These are phyloP conservation scores for Sebastes wilsoni DNA, from an alignment of 2,797 vertebrate species.

Conservation along the genomic window DNA sequence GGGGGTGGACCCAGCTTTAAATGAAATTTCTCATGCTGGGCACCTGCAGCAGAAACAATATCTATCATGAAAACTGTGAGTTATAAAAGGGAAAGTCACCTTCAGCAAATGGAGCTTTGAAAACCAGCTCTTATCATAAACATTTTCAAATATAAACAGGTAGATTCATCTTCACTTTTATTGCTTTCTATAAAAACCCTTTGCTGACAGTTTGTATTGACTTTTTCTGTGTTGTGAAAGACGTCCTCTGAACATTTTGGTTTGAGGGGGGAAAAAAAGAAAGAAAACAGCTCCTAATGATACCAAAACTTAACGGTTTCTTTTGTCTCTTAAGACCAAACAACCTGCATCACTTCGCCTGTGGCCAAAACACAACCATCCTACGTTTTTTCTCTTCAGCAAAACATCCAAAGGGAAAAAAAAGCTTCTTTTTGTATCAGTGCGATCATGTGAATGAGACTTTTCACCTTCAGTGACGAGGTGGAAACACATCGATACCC, in stretches of 20 bases:
- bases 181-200: not conserved
- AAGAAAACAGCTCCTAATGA: slow-evolving; percentile 30
- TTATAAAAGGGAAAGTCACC: slow-evolving; percentile 46
- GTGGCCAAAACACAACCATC: slow-evolving; percentile 45
- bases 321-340: slow-evolving; percentile 51
- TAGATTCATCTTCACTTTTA: not conserved
- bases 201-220: slow-evolving; percentile 15
- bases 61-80: not conserved
- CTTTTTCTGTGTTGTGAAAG: slow-evolving; percentile 16
- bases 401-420: not conserved
- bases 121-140: slow-evolving; percentile 1
- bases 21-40: slow-evolving; percentile 3
- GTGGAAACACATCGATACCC: slow-evolving; percentile 69
- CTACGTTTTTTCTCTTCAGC: slow-evolving; percentile 5
- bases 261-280: not conserved
- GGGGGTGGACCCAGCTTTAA: not conserved
- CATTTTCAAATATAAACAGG: slow-evolving; percentile 5
- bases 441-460: slow-evolving; percentile 25
- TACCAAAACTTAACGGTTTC: slow-evolving; percentile 16
- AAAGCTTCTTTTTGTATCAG: slow-evolving; percentile 36
- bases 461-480: slow-evolving; percentile 77
- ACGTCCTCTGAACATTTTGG: slow-evolving; percentile 15
- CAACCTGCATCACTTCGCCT: slow-evolving; percentile 39
- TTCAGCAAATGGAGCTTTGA: slow-evolving; percentile 26
- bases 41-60: not conserved